Evolutionary conservation across 2,113 vertebrate species (phyloP).

Genomic region (Psittacula cyanocephala): DNA sequence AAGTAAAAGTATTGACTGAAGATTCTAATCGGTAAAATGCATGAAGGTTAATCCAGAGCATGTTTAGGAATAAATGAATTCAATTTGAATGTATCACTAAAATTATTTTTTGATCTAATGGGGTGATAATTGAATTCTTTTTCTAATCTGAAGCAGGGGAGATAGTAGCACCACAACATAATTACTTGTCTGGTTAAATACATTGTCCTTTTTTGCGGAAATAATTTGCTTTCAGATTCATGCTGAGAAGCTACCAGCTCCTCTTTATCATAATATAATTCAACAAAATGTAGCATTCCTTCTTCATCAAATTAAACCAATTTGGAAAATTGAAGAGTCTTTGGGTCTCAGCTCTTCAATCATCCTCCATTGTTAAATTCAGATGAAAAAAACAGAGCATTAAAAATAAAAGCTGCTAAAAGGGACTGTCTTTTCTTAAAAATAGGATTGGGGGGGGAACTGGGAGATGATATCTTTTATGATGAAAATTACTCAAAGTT

Average conservation of each 20-base stretch:
- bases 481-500: background rate
- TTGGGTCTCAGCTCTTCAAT: slow-evolving; percentile 72
- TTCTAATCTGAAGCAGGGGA: slow-evolving; percentile 71
- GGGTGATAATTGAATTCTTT: slow-evolving; percentile 77
- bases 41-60: slow-evolving; percentile 66
- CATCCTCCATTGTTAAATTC: slow-evolving; percentile 60
- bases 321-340: slow-evolving; percentile 72
- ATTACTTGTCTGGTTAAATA: slow-evolving; percentile 80
- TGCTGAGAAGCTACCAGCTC: slow-evolving; percentile 71
- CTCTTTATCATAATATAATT: slow-evolving; percentile 79
- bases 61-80: slow-evolving; percentile 74
- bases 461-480: background rate
- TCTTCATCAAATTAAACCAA: slow-evolving; percentile 77
- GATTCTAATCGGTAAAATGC: slow-evolving; percentile 67
- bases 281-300: slow-evolving; percentile 73
- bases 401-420: slow-evolving; percentile 33
- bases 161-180: slow-evolving; percentile 71
- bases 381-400: slow-evolving; percentile 23
- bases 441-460: background rate
- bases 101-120: slow-evolving; percentile 79
- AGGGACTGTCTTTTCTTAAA: background rate
- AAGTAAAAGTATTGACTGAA: slow-evolving; percentile 64
- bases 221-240: slow-evolving; percentile 77
- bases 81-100: slow-evolving; percentile 68
- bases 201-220: slow-evolving; percentile 65